Evolutionary conservation across 2,797 vertebrate genomes (phyloP).

Genomic region (Buphagus erythrorhynchus): DNA sequence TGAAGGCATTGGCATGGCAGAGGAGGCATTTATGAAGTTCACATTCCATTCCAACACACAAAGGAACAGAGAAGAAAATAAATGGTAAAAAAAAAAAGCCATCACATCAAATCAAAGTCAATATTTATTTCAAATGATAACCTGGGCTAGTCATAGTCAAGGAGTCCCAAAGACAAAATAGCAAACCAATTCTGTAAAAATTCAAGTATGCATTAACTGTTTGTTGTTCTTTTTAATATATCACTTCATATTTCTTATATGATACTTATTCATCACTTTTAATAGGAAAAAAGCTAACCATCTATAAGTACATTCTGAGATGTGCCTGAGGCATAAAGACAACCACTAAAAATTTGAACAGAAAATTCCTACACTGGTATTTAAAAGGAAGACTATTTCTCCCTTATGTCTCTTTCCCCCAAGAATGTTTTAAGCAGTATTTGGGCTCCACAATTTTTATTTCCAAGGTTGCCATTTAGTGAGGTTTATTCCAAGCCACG

Average conservation of each 20-base stretch:
- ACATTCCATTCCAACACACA: constrained; percentile 79
- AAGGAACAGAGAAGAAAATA: constrained; percentile 75
- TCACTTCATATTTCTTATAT: not conserved
- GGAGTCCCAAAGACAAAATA: constrained; percentile 58
- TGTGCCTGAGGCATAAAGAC: not conserved
- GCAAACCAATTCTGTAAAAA: not conserved
- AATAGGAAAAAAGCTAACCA: not conserved
- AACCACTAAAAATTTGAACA: not conserved
- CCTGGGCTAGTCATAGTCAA: constrained; percentile 27
- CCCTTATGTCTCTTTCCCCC: not conserved
- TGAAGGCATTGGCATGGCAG: constrained; percentile 75
- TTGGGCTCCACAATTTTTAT: constrained; percentile 54
- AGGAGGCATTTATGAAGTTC: constrained; percentile 75
- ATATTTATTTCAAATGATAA: constrained; percentile 65
- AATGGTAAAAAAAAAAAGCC: constrained; percentile 53
- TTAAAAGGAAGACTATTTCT: not conserved
- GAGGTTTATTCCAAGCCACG: not conserved
- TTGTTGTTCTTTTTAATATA: not conserved
- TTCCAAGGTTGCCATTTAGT: constrained; percentile 74
- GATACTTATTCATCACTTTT: not conserved
- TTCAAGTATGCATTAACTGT: not conserved
- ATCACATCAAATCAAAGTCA: constrained; percentile 53
- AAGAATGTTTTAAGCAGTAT: not conserved
- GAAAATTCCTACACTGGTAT: not conserved
- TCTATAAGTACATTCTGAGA: not conserved